These are phyloP conservation scores for Peromyscus nudipes DNA, from an alignment of 2,797 vertebrate species.

Conservation along the genomic window DNA sequence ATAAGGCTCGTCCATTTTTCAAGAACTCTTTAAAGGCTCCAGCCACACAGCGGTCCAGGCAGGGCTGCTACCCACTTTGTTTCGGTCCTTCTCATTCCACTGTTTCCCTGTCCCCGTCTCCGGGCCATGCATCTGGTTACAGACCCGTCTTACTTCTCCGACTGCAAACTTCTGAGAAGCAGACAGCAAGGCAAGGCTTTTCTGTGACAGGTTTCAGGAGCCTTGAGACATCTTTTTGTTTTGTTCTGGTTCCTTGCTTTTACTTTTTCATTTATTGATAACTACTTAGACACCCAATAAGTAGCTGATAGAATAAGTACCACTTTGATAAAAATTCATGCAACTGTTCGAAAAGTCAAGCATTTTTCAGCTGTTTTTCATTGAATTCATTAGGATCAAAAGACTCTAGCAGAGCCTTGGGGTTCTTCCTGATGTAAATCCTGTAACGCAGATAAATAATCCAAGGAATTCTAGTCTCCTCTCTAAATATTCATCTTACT, in stretches of 20 bases:
- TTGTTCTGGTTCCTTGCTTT: background rate
- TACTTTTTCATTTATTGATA: background rate
- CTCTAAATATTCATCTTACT: conserved; percentile 30
- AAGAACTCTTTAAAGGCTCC: conserved; percentile 53
- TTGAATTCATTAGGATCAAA: background rate
- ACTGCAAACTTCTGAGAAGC: conserved; percentile 48
- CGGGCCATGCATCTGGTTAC: conserved; percentile 12
- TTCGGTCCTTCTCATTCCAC: background rate
- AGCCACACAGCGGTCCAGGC: background rate
- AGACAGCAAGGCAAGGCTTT: background rate
- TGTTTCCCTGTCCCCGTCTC: background rate
- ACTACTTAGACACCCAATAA: background rate
- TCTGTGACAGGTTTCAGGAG: background rate
- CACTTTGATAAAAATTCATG: conserved; percentile 61
- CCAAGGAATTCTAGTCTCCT: background rate
- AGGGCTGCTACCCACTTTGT: background rate
- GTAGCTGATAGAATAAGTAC: conserved; percentile 40
- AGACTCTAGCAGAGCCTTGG: background rate
- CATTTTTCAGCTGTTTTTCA: background rate
- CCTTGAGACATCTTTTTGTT: background rate
- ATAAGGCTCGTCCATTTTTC: conserved; percentile 60
- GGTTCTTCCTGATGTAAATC: background rate
- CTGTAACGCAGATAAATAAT: background rate
- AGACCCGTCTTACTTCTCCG: conserved; percentile 6
- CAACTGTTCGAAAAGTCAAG: background rate